phyloP scores from a whole-genome alignment of 2,113 vertebrate genomes.

The Alces alces region DNA sequence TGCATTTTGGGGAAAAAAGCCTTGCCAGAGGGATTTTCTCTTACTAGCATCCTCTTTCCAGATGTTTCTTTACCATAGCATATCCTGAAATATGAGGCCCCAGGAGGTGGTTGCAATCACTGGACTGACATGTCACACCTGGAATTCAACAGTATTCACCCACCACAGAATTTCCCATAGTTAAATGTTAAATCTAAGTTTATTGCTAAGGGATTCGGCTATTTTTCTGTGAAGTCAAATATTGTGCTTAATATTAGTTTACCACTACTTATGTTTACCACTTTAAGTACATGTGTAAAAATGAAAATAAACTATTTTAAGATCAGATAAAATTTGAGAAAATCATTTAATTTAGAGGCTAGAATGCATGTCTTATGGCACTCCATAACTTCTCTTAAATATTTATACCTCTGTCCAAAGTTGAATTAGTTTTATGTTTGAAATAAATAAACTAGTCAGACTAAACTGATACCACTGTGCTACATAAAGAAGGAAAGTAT shows the following conservation, averaged over 20 bases:
- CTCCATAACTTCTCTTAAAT: not conserved
- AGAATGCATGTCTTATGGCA: not conserved
- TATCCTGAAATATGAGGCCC: not conserved
- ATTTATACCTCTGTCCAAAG: not conserved
- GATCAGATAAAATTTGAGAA: not conserved
- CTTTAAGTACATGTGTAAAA: not conserved
- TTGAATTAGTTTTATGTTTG: not conserved
- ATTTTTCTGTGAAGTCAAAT: not conserved
- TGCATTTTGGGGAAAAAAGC: not conserved
- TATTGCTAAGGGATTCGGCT: not conserved
- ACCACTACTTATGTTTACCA: not conserved
- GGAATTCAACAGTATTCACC: not conserved
- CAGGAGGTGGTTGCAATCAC: not conserved
- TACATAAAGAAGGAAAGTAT: not conserved
- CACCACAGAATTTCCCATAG: not conserved
- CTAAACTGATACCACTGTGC: not conserved
- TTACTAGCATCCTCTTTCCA: not conserved
- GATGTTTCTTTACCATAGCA: not conserved
- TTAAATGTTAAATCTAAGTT: slow-evolving; percentile 27
- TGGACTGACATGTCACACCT: slow-evolving; percentile 4
- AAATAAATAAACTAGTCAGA: not conserved
- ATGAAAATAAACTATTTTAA: not conserved
- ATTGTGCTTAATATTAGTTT: not conserved
- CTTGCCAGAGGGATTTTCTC: not conserved
- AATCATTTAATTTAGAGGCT: not conserved